phyloP scores from a whole-genome alignment of 2,888 invertebrate species.

The Amiota minor region DNA sequence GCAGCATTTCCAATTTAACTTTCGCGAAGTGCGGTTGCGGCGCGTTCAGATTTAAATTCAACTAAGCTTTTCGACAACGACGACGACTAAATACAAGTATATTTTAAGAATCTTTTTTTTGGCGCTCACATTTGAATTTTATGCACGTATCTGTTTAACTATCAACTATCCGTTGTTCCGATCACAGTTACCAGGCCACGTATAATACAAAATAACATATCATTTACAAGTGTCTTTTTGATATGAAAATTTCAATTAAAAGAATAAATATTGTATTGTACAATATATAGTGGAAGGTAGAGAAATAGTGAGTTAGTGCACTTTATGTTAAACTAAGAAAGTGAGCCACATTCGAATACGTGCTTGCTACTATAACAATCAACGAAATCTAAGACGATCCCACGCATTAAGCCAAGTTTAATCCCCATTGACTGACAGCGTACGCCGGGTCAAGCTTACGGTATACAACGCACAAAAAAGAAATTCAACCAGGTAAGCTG shows the following conservation, averaged over 20 bases:
- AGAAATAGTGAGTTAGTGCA: no score
- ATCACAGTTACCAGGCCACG: no score
- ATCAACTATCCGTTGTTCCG: no score
- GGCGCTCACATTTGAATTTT: slow-evolving; percentile 13
- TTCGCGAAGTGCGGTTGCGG: slow-evolving; percentile 57
- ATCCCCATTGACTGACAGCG: slow-evolving; percentile 36
- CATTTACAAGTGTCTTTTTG: no score
- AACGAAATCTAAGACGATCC: slow-evolving; percentile 1
- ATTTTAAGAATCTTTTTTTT: not conserved
- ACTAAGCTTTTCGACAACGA: not conserved
- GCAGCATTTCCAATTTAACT: slow-evolving; percentile 38
- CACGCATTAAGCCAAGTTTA: not conserved
- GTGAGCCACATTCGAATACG: not conserved
- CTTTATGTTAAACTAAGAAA: not conserved
- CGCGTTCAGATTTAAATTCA: not conserved
- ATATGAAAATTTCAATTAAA: no score
- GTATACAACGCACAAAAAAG: slow-evolving; percentile 53
- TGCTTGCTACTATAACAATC: not conserved
- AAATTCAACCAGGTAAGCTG: slow-evolving; percentile 54
- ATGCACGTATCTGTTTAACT: not conserved
- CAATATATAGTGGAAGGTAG: no score
- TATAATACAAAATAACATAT: no score
- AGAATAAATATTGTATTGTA: no score
- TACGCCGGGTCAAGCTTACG: slow-evolving; percentile 61
- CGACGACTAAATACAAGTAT: no score